Conservation (phyloP, 2,797 vertebrate species). For the Spheniscus humboldti region DNA sequence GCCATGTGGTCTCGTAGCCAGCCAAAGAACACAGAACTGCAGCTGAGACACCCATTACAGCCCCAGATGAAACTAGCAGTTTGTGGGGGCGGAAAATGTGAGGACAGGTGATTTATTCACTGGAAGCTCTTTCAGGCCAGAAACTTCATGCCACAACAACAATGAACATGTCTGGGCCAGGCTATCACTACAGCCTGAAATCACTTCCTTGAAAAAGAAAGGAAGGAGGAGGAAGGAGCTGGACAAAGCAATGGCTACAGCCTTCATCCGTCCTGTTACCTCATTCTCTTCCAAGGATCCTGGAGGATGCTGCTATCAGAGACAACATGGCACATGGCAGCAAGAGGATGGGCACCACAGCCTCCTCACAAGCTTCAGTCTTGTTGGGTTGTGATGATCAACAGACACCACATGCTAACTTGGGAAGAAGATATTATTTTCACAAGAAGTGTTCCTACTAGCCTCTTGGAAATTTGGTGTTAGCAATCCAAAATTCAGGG, state of each 20-base stretch:
- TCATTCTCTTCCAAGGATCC: background rate
- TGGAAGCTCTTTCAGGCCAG: background rate
- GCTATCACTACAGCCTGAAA: background rate
- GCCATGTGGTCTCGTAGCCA: background rate
- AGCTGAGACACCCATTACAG: background rate
- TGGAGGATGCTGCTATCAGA: background rate
- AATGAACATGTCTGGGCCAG: background rate
- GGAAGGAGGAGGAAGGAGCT: background rate
- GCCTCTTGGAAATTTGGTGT: background rate
- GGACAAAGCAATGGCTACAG: background rate
- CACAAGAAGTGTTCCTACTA: background rate
- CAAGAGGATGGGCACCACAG: background rate
- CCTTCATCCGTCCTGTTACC: background rate
- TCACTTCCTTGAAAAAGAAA: background rate
- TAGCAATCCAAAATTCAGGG: background rate
- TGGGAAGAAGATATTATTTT: background rate
- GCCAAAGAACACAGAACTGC: background rate
- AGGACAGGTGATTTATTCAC: background rate
- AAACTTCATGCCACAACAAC: background rate
- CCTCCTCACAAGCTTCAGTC: background rate
- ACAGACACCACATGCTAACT: background rate
- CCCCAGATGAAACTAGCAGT: background rate
- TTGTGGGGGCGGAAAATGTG: accelerated
- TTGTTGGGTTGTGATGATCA: background rate
- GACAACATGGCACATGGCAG: background rate